These are phyloP conservation scores for Eristalis pertinax DNA, from an alignment of 2,888 invertebrate genomes.

Conservation along the genomic window DNA sequence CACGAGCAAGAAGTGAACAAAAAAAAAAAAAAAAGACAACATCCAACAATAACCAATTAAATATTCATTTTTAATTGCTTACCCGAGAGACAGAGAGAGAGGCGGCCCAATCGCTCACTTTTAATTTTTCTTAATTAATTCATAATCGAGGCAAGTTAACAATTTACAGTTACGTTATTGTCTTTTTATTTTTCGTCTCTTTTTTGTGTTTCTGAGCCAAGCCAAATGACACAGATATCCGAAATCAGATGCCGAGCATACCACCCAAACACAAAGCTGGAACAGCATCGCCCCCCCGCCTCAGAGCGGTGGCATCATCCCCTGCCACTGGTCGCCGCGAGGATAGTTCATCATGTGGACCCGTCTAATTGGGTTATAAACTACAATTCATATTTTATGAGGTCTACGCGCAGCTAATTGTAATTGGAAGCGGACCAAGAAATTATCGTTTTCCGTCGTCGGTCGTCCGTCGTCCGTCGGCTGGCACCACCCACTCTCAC, in stretches of 20 bases:
- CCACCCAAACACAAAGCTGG: not conserved
- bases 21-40: no score
- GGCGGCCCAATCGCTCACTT: not conserved
- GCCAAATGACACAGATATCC: not conserved
- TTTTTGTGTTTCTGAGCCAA: not conserved
- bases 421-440: conserved; percentile 28
- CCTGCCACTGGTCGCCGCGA: not conserved
- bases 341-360: not conserved
- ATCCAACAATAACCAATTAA: conserved; percentile 11
- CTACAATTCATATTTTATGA: conserved; percentile 28
- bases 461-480: not conserved
- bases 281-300: not conserved
- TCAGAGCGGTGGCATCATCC: not conserved
- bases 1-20: no score
- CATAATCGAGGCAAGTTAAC: not conserved
- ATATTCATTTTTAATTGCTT: conserved; percentile 3
- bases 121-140: not conserved
- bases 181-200: not conserved
- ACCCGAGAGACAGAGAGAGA: not conserved
- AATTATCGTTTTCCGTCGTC: conserved; percentile 1
- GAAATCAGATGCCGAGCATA: not conserved
- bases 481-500: not conserved
- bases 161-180: not conserved
- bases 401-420: conserved; percentile 20
- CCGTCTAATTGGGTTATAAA: conserved; percentile 34